phyloP scores from a whole-genome alignment of 2,113 vertebrate genomes.

The Eidolon helvum region DNA sequence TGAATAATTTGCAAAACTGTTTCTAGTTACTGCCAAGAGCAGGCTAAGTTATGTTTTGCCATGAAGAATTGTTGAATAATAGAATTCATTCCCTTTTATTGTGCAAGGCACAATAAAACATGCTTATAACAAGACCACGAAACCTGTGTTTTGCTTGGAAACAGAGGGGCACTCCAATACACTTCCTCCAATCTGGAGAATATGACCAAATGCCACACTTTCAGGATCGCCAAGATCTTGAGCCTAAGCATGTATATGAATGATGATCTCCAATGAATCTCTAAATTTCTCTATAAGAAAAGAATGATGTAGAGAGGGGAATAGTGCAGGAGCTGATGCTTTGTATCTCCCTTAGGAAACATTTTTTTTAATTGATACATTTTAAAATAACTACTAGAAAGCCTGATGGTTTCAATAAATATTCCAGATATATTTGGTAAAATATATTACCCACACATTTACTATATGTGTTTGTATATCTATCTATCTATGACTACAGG shows the following conservation, averaged over 20 bases:
- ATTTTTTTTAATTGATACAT: not conserved
- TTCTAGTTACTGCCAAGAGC: not conserved
- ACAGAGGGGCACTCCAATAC: not conserved
- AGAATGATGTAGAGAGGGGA: not conserved
- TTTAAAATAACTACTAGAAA: not conserved
- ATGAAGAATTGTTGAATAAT: not conserved
- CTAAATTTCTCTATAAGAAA: not conserved
- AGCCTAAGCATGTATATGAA: not conserved
- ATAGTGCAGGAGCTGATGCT: not conserved
- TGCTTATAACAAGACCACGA: not conserved
- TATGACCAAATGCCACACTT: not conserved
- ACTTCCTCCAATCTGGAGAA: not conserved
- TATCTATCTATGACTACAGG: not conserved
- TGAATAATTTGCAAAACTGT: not conserved
- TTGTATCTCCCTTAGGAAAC: not conserved
- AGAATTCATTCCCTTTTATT: not conserved
- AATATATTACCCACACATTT: not conserved
- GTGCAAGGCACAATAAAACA: not conserved
- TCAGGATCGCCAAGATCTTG: not conserved
- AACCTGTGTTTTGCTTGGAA: not conserved
- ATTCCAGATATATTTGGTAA: not conserved
- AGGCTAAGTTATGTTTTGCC: not conserved
- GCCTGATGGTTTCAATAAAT: not conserved
- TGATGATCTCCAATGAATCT: not conserved
- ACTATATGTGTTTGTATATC: too few relatives aligned